Evolutionary conservation across 2,888 invertebrate species (phyloP), one percentile per base, ranked within the genome.

Genomic region (Thelaira solivaga): DNA sequence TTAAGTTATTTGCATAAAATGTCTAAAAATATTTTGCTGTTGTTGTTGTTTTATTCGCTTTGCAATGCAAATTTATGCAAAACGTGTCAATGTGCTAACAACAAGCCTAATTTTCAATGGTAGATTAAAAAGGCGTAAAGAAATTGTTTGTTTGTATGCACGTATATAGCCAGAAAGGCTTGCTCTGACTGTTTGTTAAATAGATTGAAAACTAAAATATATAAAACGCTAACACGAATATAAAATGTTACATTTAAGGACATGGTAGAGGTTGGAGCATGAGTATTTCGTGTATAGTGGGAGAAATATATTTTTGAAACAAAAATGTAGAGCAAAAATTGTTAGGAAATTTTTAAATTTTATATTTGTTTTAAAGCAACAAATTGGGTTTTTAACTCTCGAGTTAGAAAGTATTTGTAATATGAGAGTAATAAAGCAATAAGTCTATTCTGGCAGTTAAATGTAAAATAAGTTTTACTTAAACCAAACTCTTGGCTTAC

Each of bases 41-140:
- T 20, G 10, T 16, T 22, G 7, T 31, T 45, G 29, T 34, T 26
- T 6, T 31, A 18, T 22, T 11, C 16, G 45, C 80, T 82, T 82
- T 84, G 76, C 57, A 82, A 85, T 85, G 83, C 81, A 85, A 85
- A 85, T 85, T 84, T 85, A 85, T 85, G 85, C 85, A 84, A 85
- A 85, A 84, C 85, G 83, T 85, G 85, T 84, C 85, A 84, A 85
- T 85, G 85, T 85, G 85, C 84, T 82, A 84, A 85, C 83, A 83
- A 81, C 67, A 45, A 75, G 79, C 71, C 71, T 75, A 75, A 79
- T 75, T 79, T 79, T 71, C 57, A 41, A 24, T 36, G 57, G 68
- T 61, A 39, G 57, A 18, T 47, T 80, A 80, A 68, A 69, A 55
- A 69, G 67, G 67, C 76, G 55, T 72, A 59, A 74, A 69, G 67